These are phyloP conservation scores for Myripristis murdjan DNA, from an alignment of 2,797 vertebrate species.

Conservation along the genomic window DNA sequence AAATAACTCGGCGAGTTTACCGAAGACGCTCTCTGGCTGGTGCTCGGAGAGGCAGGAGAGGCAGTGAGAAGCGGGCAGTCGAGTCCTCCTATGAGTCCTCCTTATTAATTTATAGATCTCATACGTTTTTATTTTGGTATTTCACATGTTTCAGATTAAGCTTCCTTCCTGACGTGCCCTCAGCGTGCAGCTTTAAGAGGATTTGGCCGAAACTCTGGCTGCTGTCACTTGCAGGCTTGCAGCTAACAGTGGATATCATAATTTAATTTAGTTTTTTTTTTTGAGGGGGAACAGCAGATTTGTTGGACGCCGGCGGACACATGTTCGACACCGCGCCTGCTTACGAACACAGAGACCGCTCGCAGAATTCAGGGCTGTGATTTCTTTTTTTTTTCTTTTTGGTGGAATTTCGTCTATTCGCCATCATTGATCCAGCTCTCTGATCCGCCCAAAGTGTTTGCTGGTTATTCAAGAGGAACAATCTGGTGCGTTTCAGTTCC, in stretches of 20 bases:
- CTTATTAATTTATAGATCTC: neutral
- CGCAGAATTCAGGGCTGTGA: slow-evolving; percentile 9
- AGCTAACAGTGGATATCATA: slow-evolving; percentile 11
- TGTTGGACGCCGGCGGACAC: slow-evolving; percentile 6
- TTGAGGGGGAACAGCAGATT: slow-evolving; percentile 1
- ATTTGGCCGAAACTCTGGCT: neutral
- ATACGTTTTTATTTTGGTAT: neutral
- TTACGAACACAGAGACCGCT: neutral
- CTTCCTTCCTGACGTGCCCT: neutral
- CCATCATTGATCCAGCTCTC: neutral
- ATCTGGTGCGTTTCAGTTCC: no score
- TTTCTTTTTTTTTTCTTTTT: slow-evolving; percentile 4
- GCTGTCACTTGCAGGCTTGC: neutral
- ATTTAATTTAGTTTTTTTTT: neutral
- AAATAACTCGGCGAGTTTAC: no score
- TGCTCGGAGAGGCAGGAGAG: no score
- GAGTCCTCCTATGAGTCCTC: neutral
- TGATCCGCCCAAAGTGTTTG: neutral
- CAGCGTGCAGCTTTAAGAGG: neutral
- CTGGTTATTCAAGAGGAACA: no score
- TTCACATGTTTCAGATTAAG: neutral
- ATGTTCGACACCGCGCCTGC: slow-evolving; percentile 1
- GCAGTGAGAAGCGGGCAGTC: no score
- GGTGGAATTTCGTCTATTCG: no score
- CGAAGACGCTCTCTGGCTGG: no score